Evolutionary conservation across 1,140 invertebrate species (phyloP).

Genomic region (Trypoxylus dichotomus): DNA sequence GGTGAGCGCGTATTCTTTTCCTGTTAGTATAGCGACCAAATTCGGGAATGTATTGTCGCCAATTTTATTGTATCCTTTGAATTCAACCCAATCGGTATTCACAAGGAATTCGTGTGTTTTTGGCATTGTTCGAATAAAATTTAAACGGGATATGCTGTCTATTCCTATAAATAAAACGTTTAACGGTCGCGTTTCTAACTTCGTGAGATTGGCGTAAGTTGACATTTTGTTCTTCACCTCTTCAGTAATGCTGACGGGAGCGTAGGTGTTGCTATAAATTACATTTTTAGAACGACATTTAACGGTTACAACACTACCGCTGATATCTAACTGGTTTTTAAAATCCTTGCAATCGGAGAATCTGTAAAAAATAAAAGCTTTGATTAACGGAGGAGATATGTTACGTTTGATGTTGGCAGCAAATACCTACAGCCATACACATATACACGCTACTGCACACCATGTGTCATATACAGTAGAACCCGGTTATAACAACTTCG

Average conservation of each 20-base stretch:
- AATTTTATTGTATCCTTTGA: slow-evolving; percentile 68
- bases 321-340: background rate
- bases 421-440: too few species aligned
- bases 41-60: slow-evolving; percentile 84
- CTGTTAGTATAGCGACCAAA: slow-evolving; percentile 65
- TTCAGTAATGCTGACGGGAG: slow-evolving; percentile 46
- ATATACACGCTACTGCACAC: too few species aligned
- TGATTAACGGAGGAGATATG: too few species aligned
- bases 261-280: slow-evolving; percentile 58
- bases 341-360: slow-evolving; percentile 16
- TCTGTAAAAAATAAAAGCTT: background rate
- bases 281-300: slow-evolving; percentile 36
- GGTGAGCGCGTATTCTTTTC: background rate
- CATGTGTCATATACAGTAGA: too few species aligned
- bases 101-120: slow-evolving; percentile 68
- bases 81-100: slow-evolving; percentile 54
- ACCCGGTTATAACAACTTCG: too few species aligned
- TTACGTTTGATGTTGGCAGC: too few species aligned
- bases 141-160: slow-evolving; percentile 79
- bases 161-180: slow-evolving; percentile 77
- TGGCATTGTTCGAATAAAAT: slow-evolving; percentile 76
- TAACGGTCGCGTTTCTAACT: slow-evolving; percentile 40
- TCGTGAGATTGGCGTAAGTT: background rate
- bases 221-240: slow-evolving; percentile 39
- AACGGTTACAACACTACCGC: background rate